Evolutionary conservation across 2,888 invertebrate species (phyloP).

Genomic region (Cryptophagus acutangulus): DNA sequence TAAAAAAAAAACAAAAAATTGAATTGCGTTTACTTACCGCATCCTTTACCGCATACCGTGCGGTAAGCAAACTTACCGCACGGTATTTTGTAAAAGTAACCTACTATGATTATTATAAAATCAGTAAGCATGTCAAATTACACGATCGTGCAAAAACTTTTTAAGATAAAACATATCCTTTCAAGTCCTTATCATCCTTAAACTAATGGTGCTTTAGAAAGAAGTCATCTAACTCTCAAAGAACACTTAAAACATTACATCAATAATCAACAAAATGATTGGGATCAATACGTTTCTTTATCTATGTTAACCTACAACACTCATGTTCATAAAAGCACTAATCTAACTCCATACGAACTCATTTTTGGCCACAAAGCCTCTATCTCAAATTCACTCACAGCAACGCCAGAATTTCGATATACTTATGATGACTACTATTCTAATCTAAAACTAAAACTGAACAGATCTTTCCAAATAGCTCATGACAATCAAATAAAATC

Average conservation of each 20-base stretch:
- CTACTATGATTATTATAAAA: too few species aligned
- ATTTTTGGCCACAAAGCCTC: conserved; percentile 36
- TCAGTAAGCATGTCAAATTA: too few species aligned
- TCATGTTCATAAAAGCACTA: conserved; percentile 32
- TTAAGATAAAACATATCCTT: conserved; percentile 32
- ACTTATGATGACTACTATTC: conserved; percentile 26
- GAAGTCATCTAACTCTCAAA: conserved; percentile 33
- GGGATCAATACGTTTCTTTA: conserved; percentile 32
- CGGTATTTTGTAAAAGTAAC: too few species aligned
- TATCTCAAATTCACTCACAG: conserved; percentile 28
- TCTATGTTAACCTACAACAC: conserved; percentile 36
- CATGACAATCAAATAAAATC: conserved; percentile 23
- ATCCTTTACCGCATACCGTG: too few species aligned
- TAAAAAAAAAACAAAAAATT: too few species aligned
- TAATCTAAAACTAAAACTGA: conserved; percentile 27
- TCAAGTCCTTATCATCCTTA: conserved; percentile 35
- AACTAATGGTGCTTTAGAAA: conserved; percentile 35
- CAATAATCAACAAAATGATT: conserved; percentile 29
- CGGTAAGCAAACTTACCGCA: too few species aligned
- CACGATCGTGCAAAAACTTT: conserved; percentile 22
- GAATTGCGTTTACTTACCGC: too few species aligned
- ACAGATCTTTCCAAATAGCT: conserved; percentile 23
- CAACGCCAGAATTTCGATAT: conserved; percentile 18
- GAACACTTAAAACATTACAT: conserved; percentile 35
- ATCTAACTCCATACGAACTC: conserved; percentile 37